These are phyloP conservation scores for Castor canadensis DNA, from an alignment of 2,113 vertebrate species.

Conservation along the genomic window DNA sequence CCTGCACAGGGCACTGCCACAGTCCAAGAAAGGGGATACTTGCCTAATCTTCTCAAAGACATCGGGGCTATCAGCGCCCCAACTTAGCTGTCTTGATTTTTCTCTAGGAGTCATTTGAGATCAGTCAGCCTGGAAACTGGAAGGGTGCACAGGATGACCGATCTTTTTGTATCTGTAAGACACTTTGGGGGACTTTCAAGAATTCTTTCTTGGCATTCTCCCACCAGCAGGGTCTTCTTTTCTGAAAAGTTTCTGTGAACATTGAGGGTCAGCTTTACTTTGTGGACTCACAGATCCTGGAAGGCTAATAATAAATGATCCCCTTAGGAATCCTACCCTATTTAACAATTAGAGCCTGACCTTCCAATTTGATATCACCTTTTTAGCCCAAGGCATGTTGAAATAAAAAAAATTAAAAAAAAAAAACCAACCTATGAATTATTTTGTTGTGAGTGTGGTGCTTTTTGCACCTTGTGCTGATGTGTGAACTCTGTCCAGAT, in stretches of 20 bases:
- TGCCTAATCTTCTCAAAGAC: not conserved
- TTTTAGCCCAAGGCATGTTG: conserved; percentile 22
- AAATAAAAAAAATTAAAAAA: conserved; percentile 1
- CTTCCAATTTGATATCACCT: conserved; percentile 40
- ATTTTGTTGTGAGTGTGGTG: not conserved
- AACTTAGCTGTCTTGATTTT: not conserved
- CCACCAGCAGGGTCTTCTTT: not conserved
- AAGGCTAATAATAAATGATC: not conserved
- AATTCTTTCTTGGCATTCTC: not conserved
- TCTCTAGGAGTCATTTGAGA: not conserved
- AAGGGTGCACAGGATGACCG: not conserved
- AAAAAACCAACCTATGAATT: no score
- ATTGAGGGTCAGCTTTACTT: not conserved
- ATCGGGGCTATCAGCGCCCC: not conserved
- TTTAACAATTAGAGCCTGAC: conserved; percentile 37
- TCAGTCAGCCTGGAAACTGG: not conserved
- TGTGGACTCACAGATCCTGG: not conserved
- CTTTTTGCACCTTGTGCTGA: not conserved
- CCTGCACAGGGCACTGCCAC: not conserved
- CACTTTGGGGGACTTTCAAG: not conserved
- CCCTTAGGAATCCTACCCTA: not conserved
- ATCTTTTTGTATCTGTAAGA: not conserved
- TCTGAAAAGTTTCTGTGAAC: not conserved
- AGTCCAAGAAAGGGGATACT: not conserved
- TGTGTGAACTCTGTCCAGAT: not conserved